Conservation (phyloP, 2,888 invertebrate genomes). For the Strigamia crassipes region DNA sequence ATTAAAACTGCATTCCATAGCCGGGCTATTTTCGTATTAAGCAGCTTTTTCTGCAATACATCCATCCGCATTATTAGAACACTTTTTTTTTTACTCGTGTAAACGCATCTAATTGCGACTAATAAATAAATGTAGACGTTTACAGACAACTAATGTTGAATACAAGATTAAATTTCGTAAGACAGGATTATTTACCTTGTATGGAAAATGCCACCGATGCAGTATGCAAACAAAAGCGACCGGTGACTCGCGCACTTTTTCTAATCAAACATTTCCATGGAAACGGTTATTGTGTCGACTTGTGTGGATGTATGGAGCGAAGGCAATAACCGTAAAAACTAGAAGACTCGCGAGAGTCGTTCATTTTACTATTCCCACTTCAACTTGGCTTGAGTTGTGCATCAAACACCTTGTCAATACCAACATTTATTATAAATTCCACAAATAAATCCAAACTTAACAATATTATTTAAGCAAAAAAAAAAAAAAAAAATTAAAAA, state of each 20-base stretch:
- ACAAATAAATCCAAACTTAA: too few relatives aligned
- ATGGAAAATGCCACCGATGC: background rate
- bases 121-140: too few relatives aligned
- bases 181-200: background rate
- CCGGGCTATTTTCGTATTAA: too few relatives aligned
- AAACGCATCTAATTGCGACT: too few relatives aligned
- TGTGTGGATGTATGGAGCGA: background rate
- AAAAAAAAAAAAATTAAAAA: too few relatives aligned
- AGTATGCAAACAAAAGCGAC: slow-evolving; percentile 10
- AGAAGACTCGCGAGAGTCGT: slow-evolving; percentile 16
- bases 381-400: slow-evolving; percentile 8
- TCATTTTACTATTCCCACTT: slow-evolving; percentile 5
- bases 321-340: slow-evolving; percentile 21
- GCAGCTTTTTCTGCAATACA: too few relatives aligned
- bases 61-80: too few relatives aligned
- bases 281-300: slow-evolving; percentile 16
- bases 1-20: too few relatives aligned
- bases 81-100: too few relatives aligned
- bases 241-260: slow-evolving; percentile 11
- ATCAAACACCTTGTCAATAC: slow-evolving; percentile 1
- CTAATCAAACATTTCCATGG: slow-evolving; percentile 21
- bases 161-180: too few relatives aligned
- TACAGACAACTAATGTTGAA: too few relatives aligned
- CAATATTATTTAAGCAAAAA: too few relatives aligned
- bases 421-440: background rate